Conservation (phyloP, 1,140 invertebrate species). For the Coenobita brevimanus region DNA sequence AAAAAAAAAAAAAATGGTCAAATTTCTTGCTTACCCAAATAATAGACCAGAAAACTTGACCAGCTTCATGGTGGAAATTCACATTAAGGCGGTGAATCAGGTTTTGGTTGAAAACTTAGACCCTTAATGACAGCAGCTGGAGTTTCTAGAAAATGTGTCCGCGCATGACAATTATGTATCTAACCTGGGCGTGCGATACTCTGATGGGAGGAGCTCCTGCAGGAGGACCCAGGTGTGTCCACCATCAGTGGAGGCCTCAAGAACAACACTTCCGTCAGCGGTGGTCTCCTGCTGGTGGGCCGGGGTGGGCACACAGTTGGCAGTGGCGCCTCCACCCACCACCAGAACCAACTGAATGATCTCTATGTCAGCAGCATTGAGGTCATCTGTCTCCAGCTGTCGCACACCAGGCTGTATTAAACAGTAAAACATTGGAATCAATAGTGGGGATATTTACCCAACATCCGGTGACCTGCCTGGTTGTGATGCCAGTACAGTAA, state of each 20-base stretch:
- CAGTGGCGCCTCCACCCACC: conserved; percentile 32
- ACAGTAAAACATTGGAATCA: too few species aligned
- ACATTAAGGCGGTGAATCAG: too few species aligned
- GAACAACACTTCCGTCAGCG: conserved; percentile 58
- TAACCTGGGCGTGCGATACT: conserved; percentile 59
- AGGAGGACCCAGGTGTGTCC: conserved; percentile 59
- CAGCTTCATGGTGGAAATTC: too few species aligned
- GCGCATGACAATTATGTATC: neutral
- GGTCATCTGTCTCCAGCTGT: conserved; percentile 65
- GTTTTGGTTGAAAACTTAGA: too few species aligned
- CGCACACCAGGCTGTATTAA: conserved; percentile 62
- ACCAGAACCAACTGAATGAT: conserved; percentile 56
- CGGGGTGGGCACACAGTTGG: conserved; percentile 17
- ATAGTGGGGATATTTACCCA: too few species aligned
- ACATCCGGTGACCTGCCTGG: too few species aligned
- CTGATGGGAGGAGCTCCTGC: conserved; percentile 60
- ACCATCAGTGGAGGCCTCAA: conserved; percentile 67
- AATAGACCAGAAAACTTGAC: too few species aligned
- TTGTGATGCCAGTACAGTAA: too few species aligned
- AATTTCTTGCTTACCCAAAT: too few species aligned
- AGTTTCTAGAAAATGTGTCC: neutral
- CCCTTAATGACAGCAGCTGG: too few species aligned
- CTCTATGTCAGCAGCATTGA: conserved; percentile 47
- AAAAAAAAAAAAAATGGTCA: too few species aligned
- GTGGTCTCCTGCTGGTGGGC: conserved; percentile 4